Evolutionary conservation across 2,113 vertebrate species (phyloP).

Genomic region (Stigmatopora nigra): DNA sequence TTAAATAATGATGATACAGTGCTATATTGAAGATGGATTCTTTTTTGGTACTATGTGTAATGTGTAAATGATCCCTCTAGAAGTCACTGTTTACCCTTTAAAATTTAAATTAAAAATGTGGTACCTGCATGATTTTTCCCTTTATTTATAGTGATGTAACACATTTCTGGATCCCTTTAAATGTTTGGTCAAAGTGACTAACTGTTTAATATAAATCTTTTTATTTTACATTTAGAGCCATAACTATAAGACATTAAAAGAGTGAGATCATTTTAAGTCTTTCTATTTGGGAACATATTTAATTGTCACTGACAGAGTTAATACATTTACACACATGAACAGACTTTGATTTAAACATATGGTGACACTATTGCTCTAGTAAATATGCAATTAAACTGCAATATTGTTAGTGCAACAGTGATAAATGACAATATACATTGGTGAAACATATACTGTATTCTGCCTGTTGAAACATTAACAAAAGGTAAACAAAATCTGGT

Average conservation of each 20-base stretch:
- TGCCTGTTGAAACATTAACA: constrained; percentile 20
- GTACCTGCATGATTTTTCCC: not conserved
- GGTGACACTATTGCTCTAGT: constrained; percentile 40
- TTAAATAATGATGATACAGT: not conserved
- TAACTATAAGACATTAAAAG: not conserved
- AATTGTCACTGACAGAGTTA: constrained; percentile 18
- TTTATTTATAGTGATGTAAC: constrained; percentile 19
- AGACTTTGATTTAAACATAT: constrained; percentile 34
- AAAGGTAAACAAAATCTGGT: constrained; percentile 41
- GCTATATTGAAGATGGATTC: no score
- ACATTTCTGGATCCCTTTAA: not conserved
- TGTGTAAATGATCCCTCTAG: constrained; percentile 23
- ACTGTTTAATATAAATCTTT: no score
- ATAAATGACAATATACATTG: constrained; percentile 40
- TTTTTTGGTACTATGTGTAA: not conserved
- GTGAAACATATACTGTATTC: constrained; percentile 37
- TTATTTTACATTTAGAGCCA: not conserved
- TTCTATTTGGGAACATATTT: constrained; percentile 3
- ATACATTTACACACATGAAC: constrained; percentile 19
- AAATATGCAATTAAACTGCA: constrained; percentile 42
- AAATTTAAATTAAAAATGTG: not conserved
- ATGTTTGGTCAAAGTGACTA: not conserved
- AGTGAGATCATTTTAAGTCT: not conserved
- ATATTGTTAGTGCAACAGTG: constrained; percentile 31
- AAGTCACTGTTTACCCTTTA: constrained; percentile 33